A percentile compares a stretch with the other conserved stretches of the same genome.
Conservation (phyloP, 2,888 invertebrate species). For the Conistra vaccinii region DNA sequence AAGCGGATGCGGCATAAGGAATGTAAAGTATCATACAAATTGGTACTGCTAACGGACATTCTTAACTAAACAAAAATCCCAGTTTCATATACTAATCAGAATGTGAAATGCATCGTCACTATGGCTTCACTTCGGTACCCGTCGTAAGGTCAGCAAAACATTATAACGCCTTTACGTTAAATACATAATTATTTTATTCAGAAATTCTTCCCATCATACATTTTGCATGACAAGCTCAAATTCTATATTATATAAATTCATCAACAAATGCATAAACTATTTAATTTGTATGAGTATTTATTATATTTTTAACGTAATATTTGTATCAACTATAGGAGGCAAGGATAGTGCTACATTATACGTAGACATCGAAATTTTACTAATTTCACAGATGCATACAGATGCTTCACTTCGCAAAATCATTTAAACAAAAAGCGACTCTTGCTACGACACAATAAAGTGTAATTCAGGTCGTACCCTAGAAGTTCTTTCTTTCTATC, state of each 20-base stretch:
- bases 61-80: conserved; percentile 56
- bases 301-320: conserved; percentile 65
- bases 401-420: no score
- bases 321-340: conserved; percentile 63
- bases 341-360: conserved; percentile 56
- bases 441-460: no score
- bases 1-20: conserved; percentile 68
- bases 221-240: conserved; percentile 63
- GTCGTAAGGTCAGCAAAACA: conserved; percentile 36
- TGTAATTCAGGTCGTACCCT: no score
- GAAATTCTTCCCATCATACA: conserved; percentile 32
- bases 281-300: conserved; percentile 72
- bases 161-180: conserved; percentile 27
- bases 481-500: no score
- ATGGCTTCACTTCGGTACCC: conserved; percentile 59
- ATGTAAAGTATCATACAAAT: conserved; percentile 75
- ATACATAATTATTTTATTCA: conserved; percentile 36
- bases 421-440: no score
- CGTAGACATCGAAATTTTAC: conserved; percentile 45
- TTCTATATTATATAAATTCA: conserved; percentile 64
- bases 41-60: conserved; percentile 56
- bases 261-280: conserved; percentile 71
- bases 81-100: conserved; percentile 55
- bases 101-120: conserved; percentile 60
- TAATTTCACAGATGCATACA: conserved; percentile 2